phyloP scores from a whole-genome alignment of 2,888 invertebrate genomes.

The Limnephilus rhombicus region DNA sequence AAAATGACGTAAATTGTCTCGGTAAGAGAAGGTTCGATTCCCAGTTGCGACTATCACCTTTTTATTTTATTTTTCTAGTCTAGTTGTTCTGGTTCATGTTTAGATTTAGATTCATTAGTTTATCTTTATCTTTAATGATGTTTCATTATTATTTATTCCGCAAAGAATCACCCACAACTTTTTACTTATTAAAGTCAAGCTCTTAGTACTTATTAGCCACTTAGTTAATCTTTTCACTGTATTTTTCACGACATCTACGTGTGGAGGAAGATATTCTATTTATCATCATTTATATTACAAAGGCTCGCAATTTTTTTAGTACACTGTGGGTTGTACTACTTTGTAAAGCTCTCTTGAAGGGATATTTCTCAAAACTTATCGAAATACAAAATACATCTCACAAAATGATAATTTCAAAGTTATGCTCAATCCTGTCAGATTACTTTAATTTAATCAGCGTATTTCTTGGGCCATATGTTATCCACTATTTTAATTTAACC shows the following conservation, averaged over 20 bases:
- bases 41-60: no score
- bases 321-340: not conserved
- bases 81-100: no score
- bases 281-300: not conserved
- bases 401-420: not conserved
- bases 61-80: no score
- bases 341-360: not conserved
- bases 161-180: not conserved
- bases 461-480: conserved; percentile 14
- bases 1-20: no score
- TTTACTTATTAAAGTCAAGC: not conserved
- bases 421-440: not conserved
- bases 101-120: no score
- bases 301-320: not conserved
- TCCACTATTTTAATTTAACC: conserved; percentile 43
- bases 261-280: not conserved
- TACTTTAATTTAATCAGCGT: conserved; percentile 2
- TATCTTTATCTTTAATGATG: no score
- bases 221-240: not conserved
- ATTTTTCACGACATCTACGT: not conserved
- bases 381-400: not conserved
- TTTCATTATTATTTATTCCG: not conserved
- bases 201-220: not conserved
- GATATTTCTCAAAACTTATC: not conserved
- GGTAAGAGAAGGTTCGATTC: no score